Evolutionary conservation across 2,888 invertebrate genomes (phyloP).

Genomic region (Microctonus brassicae): DNA sequence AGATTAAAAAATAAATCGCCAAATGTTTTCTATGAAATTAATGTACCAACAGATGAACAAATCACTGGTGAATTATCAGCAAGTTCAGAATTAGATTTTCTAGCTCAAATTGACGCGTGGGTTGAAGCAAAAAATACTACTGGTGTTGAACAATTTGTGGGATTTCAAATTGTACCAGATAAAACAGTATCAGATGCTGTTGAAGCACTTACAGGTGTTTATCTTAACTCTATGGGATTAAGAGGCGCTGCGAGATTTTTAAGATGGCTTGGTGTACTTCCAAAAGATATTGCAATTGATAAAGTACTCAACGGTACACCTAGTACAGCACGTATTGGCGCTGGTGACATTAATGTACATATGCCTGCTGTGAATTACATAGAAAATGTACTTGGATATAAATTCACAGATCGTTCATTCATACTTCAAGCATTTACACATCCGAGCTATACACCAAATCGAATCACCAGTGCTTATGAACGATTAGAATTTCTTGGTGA

Average conservation of each 20-base stretch:
- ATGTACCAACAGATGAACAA: conserved; percentile 69
- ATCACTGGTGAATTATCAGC: conserved; percentile 65
- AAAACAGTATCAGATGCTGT: conserved; percentile 86
- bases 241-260: conserved; percentile 73
- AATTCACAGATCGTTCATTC: conserved; percentile 84
- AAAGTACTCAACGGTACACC: conserved; percentile 57
- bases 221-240: conserved; percentile 75
- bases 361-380: conserved; percentile 68
- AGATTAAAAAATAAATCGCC: conserved; percentile 67
- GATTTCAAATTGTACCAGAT: conserved; percentile 72
- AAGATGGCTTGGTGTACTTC: conserved; percentile 77
- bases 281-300: conserved; percentile 66
- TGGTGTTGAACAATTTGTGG: conserved; percentile 70
- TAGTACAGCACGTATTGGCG: conserved; percentile 37
- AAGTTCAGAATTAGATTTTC: conserved; percentile 59
- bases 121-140: conserved; percentile 67
- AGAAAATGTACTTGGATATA: conserved; percentile 79
- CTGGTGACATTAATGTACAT: conserved; percentile 61
- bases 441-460: conserved; percentile 86
- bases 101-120: conserved; percentile 53
- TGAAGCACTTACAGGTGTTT: conserved; percentile 87
- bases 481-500: conserved; percentile 94
- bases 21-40: conserved; percentile 70
- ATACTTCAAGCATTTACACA: conserved; percentile 92
- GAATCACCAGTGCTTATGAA: conserved; percentile 89